phyloP scores from a whole-genome alignment of 2,797 vertebrate species.

The Bovichtus variegatus region DNA sequence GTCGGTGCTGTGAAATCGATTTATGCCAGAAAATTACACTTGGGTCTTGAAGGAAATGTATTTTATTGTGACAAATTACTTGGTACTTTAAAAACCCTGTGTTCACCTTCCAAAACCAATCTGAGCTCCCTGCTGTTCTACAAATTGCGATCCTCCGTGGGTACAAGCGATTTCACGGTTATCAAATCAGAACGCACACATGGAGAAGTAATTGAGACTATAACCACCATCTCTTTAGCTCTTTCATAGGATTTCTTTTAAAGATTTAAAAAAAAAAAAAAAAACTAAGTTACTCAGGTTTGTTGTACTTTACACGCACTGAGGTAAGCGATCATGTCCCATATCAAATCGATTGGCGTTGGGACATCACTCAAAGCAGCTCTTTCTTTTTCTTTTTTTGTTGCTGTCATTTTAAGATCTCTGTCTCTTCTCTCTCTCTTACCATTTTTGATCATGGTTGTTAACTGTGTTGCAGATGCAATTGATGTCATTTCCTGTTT shows the following conservation, averaged over 20 bases:
- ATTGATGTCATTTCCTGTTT: conserved; percentile 83
- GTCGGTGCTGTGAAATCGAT: conserved; percentile 34
- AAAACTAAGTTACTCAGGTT: not conserved
- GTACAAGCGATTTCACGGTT: conserved; percentile 16
- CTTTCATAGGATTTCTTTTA: not conserved
- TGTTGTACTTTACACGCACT: not conserved
- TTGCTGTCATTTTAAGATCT: not conserved
- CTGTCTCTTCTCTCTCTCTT: not conserved
- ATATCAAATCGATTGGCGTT: not conserved
- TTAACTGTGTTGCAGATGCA: conserved; percentile 58
- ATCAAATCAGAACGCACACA: not conserved
- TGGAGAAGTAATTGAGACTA: conserved; percentile 11
- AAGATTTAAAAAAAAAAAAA: too few species aligned
- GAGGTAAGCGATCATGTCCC: not conserved
- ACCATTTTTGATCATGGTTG: conserved; percentile 43
- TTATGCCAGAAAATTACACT: conserved; percentile 31
- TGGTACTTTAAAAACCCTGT: conserved; percentile 22
- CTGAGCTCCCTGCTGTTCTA: conserved; percentile 11
- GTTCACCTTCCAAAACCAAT: conserved; percentile 40
- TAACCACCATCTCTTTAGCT: conserved; percentile 8
- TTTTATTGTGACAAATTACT: conserved; percentile 31
- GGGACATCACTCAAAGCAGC: not conserved
- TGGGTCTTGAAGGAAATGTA: conserved; percentile 17
- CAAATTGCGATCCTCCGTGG: conserved; percentile 16
- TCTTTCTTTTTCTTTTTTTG: too few species aligned